Evolutionary conservation across 2,113 vertebrate species (phyloP).

Genomic region (Eclectus roratus): DNA sequence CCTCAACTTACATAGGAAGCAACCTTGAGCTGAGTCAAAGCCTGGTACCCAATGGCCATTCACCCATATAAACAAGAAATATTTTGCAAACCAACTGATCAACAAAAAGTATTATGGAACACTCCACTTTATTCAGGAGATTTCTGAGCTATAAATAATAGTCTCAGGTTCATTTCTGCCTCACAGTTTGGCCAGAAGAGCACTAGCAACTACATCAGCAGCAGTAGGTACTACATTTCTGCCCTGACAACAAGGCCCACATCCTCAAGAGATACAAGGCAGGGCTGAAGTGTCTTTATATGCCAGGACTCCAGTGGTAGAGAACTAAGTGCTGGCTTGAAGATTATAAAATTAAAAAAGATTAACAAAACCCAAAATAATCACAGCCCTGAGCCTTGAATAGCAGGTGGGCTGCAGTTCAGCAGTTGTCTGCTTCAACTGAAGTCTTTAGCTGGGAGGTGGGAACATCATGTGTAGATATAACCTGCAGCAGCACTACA

Average conservation of each 20-base stretch:
- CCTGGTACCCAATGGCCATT: background rate
- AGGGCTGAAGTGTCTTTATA: background rate
- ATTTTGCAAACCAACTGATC: background rate
- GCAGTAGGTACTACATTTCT: background rate
- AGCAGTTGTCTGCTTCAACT: background rate
- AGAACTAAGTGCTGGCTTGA: background rate
- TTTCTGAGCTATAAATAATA: background rate
- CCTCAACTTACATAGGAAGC: background rate
- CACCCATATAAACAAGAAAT: background rate
- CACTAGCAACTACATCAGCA: background rate
- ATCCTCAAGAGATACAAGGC: background rate
- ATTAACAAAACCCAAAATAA: background rate
- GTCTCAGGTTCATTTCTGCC: background rate
- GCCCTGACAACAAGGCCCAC: background rate
- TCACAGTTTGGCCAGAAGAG: background rate
- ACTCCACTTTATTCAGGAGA: background rate
- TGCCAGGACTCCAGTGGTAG: background rate
- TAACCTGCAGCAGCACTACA: background rate
- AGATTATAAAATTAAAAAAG: background rate
- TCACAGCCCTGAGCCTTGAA: background rate
- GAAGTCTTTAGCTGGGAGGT: background rate
- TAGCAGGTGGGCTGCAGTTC: background rate
- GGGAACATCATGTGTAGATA: background rate
- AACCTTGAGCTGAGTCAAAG: background rate
- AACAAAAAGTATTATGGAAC: background rate